Evolutionary conservation across 2,113 vertebrate genomes (phyloP).

Genomic region (Nansenia antarctica): DNA sequence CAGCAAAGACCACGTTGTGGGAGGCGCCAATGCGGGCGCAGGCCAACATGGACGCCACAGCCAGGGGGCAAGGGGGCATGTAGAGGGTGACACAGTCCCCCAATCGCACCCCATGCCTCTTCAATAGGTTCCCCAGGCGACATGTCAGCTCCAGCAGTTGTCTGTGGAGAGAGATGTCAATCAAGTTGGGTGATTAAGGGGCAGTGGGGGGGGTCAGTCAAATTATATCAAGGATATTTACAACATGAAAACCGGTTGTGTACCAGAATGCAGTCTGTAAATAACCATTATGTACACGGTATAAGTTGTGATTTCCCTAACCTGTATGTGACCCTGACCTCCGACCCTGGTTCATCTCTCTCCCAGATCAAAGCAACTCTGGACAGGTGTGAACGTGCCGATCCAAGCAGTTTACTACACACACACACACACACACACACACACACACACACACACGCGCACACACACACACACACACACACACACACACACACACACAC

Average conservation of each 20-base stretch:
- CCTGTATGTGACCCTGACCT: slow-evolving; percentile 90
- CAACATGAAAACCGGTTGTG: too few relatives aligned
- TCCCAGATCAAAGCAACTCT: slow-evolving; percentile 94
- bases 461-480: neutral
- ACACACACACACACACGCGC: neutral
- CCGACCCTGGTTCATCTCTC: slow-evolving; percentile 88
- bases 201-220: neutral
- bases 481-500: neutral
- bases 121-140: slow-evolving; percentile 76
- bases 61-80: slow-evolving; percentile 77
- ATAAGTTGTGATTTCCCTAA: slow-evolving; percentile 41
- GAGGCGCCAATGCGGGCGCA: slow-evolving; percentile 76
- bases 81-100: slow-evolving; percentile 82
- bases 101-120: slow-evolving; percentile 69
- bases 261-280: neutral
- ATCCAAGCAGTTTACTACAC: slow-evolving; percentile 92
- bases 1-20: slow-evolving; percentile 79
- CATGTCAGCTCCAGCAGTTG: slow-evolving; percentile 79
- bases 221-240: too few relatives aligned
- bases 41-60: slow-evolving; percentile 81
- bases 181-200: neutral
- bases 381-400: slow-evolving; percentile 83
- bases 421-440: neutral
- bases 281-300: neutral
- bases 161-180: slow-evolving; percentile 45